Base-by-base conservation (phyloP, 2,797 vertebrate species). In the Tamandua tetradactyla region DNA sequence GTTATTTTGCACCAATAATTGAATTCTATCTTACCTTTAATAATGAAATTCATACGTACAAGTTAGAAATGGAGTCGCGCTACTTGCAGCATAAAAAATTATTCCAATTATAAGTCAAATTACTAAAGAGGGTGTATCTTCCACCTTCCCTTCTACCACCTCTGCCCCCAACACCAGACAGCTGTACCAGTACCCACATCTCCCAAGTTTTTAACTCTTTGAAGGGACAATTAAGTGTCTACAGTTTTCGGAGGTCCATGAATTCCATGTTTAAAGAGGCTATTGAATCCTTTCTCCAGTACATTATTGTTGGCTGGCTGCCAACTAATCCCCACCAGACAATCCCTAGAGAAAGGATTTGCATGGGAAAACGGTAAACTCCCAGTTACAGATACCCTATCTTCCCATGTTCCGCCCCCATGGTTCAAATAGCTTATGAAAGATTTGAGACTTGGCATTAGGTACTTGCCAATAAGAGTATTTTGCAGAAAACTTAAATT, bases 251-350 rank as follows among this genome's bases (percentile, higher is more conserved):
- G n/a, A 66, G 49, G 44, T 71, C 55, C 68, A 32, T 81, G 47
- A 52, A n/a, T 64, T 78, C 52, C 9, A 81, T 11, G 55, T 62
- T 82, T 85, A 49, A 75, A 68, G 27, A 82, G 14, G 35, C 12
- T 18, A 79, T 40, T 13, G 52, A 81, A 71, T 11, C 32, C 59
- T 74, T 35, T 71, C 71, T 80, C 25, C 68, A 87, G 2, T 57
- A 40, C 37, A 81, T 90, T 61, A 80, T 84, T 61, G 88, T 4
- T 81, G 84, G 68, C 61, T 81, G 47, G 64, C 40, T 88, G 32
- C 32, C 91, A 93, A 84, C 22, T 85, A 42, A 91, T 91, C 30
- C 61, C 87, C 44, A 91, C 42, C 42, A 85, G 12, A 80, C 40
- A 85, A 94, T 32, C 10, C 22, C 35, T 27, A 27, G 62, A 15